A percentile compares a stretch with the other conserved stretches of the same genome.
Conservation (phyloP, 2,797 vertebrate species). For the Chrosomus eos region DNA sequence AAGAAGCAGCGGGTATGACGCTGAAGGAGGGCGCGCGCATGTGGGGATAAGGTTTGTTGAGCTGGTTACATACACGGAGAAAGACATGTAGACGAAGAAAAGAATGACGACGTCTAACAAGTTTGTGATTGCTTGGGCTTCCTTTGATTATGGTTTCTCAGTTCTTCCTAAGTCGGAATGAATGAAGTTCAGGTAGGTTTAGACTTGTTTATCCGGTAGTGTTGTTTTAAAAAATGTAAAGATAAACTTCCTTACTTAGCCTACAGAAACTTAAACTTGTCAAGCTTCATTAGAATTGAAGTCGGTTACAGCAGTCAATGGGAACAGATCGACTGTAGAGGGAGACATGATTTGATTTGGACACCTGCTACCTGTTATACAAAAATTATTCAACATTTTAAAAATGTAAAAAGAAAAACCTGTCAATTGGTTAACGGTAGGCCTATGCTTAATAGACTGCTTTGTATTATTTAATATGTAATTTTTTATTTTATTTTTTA, state of each 20-base stretch:
- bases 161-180: not conserved
- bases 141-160: not conserved
- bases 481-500: too few species aligned
- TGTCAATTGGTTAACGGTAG: not conserved
- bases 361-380: conserved; percentile 2
- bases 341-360: not conserved
- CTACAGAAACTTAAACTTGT: not conserved
- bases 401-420: not conserved
- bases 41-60: conserved; percentile 52
- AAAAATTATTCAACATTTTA: not conserved
- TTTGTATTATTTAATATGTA: not conserved
- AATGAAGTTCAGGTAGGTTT: conserved; percentile 30
- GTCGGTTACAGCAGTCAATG: not conserved
- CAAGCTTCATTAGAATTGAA: not conserved
- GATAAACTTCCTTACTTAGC: not conserved
- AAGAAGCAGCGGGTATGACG: conserved; percentile 32
- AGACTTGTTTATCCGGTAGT: conserved; percentile 20
- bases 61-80: conserved; percentile 25
- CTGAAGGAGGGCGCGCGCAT: conserved; percentile 53
- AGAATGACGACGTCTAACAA: conserved; percentile 50
- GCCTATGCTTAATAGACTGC: not conserved
- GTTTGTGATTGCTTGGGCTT: conserved; percentile 29
- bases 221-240: not conserved
- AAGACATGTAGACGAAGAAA: conserved; percentile 10
- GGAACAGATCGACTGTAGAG: not conserved